These are phyloP conservation scores for Sebastes kiyomatsui DNA, from an alignment of 2,797 vertebrate genomes.

Conservation along the genomic window DNA sequence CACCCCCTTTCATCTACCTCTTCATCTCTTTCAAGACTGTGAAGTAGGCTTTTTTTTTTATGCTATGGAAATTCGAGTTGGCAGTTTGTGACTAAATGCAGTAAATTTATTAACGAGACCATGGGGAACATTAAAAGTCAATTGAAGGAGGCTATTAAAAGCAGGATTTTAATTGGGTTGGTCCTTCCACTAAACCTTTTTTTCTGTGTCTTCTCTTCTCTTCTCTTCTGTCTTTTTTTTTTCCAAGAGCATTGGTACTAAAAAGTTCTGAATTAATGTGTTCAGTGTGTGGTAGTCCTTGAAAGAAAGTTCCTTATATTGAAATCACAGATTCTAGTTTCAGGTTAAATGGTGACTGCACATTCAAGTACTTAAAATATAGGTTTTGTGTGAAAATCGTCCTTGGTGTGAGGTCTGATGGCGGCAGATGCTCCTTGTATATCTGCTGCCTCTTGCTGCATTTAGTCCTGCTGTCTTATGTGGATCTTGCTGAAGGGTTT, in stretches of 20 bases:
- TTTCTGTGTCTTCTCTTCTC: background rate
- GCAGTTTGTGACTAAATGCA: slow-evolving; percentile 82
- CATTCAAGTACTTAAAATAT: background rate
- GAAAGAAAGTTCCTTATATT: slow-evolving; percentile 54
- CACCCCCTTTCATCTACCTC: slow-evolving; percentile 56
- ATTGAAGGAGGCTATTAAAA: slow-evolving; percentile 85
- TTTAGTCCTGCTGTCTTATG: slow-evolving; percentile 29
- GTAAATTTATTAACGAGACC: slow-evolving; percentile 82
- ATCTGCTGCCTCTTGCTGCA: background rate
- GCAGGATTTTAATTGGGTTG: slow-evolving; percentile 82
- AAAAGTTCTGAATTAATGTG: slow-evolving; percentile 71
- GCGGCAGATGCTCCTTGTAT: background rate
- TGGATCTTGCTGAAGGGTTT: slow-evolving; percentile 34
- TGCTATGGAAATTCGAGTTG: slow-evolving; percentile 72
- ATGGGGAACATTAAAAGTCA: slow-evolving; percentile 82
- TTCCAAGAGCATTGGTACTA: slow-evolving; percentile 59
- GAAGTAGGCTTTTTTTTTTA: slow-evolving; percentile 54
- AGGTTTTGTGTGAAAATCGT: slow-evolving; percentile 8
- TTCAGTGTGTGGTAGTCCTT: slow-evolving; percentile 69
- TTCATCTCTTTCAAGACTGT: slow-evolving; percentile 41
- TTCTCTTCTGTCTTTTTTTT: slow-evolving; percentile 20
- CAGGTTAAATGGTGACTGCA: slow-evolving; percentile 4
- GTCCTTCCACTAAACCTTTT: slow-evolving; percentile 69
- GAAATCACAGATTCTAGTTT: slow-evolving; percentile 26
- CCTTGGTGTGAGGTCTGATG: slow-evolving; percentile 27